Evolutionary conservation across 2,888 invertebrate species (phyloP).

Genomic region (Brachypterus glaber): DNA sequence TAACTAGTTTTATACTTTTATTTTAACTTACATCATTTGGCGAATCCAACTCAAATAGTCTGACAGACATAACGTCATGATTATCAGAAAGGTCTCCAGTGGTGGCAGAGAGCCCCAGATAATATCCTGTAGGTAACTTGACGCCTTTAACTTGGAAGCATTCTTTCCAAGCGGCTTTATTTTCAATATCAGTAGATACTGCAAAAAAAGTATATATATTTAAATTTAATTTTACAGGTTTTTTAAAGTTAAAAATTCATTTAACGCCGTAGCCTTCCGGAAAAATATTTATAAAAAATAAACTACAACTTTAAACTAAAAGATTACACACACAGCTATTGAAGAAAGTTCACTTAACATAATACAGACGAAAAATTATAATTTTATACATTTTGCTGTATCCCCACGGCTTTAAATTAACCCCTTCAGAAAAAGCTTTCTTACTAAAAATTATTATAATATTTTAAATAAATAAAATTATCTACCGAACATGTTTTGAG

Average conservation of each 20-base stretch:
- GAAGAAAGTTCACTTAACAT: too few relatives aligned
- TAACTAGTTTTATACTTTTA: too few relatives aligned
- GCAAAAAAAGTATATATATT: slow-evolving; percentile 16
- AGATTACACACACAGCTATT: too few relatives aligned
- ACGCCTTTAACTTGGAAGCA: slow-evolving; percentile 87
- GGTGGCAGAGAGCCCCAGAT: slow-evolving; percentile 87
- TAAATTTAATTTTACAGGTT: not conserved
- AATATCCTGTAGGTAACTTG: slow-evolving; percentile 88
- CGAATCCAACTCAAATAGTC: slow-evolving; percentile 84
- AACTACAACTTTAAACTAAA: too few relatives aligned
- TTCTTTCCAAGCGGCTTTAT: slow-evolving; percentile 86
- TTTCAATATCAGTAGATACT: slow-evolving; percentile 89
- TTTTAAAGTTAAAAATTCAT: too few relatives aligned
- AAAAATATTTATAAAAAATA: too few relatives aligned
- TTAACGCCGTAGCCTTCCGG: too few relatives aligned
- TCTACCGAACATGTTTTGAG: too few relatives aligned
- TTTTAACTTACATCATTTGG: slow-evolving; percentile 54
- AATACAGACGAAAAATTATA: too few relatives aligned
- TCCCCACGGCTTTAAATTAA: too few relatives aligned
- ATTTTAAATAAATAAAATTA: slow-evolving; percentile 6
- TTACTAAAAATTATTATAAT: slow-evolving; percentile 2
- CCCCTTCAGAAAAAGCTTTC: too few relatives aligned
- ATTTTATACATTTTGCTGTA: too few relatives aligned
- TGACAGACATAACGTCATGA: slow-evolving; percentile 87
- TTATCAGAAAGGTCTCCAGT: slow-evolving; percentile 96